Evolutionary conservation across 2,113 vertebrate species (phyloP).

Genomic region (human): GRCh38 chr22:39135501-39136000

Average conservation of each 20-base stretch:
- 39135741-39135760: not conserved
- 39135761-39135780: not conserved
- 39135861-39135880: no score
- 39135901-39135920: no score
- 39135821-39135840: no score
- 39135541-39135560: not conserved
- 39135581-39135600: not conserved
- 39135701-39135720: not conserved
- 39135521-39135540: not conserved
- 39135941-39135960: no score
- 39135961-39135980: no score
- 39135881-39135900: no score
- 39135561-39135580: not conserved
- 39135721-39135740: not conserved
- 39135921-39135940: no score
- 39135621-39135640: not conserved
- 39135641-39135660: accelerated
- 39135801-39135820: accelerated
- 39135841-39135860: no score
- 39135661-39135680: accelerated
- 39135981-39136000: no score
- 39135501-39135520: not conserved
- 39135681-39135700: not conserved
- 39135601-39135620: not conserved
- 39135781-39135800: not conserved